Percentiles rank a stretch among this genome's conserved stretches.
These are phyloP conservation scores for Platalea minor DNA, from an alignment of 2,797 vertebrate species.

Conservation along the genomic window DNA sequence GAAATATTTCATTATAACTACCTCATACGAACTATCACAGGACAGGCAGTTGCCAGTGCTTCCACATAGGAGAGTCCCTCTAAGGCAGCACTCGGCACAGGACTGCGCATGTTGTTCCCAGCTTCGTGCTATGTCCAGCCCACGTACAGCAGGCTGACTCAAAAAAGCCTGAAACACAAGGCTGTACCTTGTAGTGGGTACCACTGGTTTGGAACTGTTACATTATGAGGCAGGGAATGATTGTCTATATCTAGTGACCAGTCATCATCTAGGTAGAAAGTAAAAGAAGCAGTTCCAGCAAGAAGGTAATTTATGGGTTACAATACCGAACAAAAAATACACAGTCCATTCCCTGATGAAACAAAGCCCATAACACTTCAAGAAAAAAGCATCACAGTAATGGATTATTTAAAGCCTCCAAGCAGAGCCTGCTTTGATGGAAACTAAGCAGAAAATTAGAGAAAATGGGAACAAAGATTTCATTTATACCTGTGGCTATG, in stretches of 20 bases:
- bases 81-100: neutral
- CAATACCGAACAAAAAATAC: neutral
- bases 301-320: neutral
- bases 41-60: neutral
- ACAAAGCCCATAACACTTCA: neutral
- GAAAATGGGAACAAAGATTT: conserved; percentile 53
- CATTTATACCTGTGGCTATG: conserved; percentile 32
- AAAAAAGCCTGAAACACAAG: neutral
- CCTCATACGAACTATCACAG: neutral
- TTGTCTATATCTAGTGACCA: neutral
- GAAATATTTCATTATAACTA: neutral
- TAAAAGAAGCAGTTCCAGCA: neutral
- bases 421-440: conserved; percentile 20
- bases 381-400: conserved; percentile 16
- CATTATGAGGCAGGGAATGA: neutral
- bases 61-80: neutral
- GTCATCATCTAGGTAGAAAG: neutral
- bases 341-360: neutral
- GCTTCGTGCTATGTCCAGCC: rapidly evolving
- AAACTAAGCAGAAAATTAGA: conserved; percentile 57
- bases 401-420: conserved; percentile 29
- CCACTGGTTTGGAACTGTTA: neutral
- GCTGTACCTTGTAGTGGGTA: neutral
- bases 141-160: neutral
- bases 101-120: neutral